Base-by-base conservation (phyloP, 2,797 vertebrate genomes). In the Tarsius wallacei region DNA sequence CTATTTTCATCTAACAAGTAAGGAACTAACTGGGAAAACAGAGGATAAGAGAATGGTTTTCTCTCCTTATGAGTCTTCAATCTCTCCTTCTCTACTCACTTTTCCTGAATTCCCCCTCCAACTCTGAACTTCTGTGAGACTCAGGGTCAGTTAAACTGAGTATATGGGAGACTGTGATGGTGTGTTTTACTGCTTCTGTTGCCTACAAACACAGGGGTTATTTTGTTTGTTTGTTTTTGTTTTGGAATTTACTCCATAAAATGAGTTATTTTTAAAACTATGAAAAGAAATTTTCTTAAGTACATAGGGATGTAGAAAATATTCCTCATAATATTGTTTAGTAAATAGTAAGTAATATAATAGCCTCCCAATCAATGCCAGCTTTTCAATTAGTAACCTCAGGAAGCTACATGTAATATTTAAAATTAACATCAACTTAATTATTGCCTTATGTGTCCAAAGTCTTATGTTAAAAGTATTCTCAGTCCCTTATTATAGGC, bases 351-450 rank as follows among this genome's bases (percentile, higher is more conserved):
- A 68, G 76, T 85, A 33, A 66, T 28, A 19, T 47, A 87, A 36
- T n/a, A 42, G 3, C 5, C 5, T 93, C 5, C 85, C 47, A 63
- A 10, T 74, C 31, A 93, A 71, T 64, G 24, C 22, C 6, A 77
- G 10, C 15, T 88, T 19, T 96, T 90, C 86, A 68, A 28, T 93
- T 94, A 55, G 17, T 31, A 84, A 76, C 22, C 17, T 33, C 22
- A 93, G n/a, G 6, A 82, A 93, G 24, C 31, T 92, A 53, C 2
- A 22, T 55, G n/a, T 31, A 53, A 66, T 82, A 84, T 85, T 97
- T 95, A 70, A 94, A 88, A 78, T 93, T 49, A 90, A 93, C 7
- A 90, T 86, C 4, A 96, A 77, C 73, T 74, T 91, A 21, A 73
- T 57, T 70, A 59, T 91, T 87, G 14, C 28, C 17, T n/a, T 86